Evolutionary conservation across 2,888 invertebrate genomes (phyloP).

Genomic region (Ochropleura plecta): DNA sequence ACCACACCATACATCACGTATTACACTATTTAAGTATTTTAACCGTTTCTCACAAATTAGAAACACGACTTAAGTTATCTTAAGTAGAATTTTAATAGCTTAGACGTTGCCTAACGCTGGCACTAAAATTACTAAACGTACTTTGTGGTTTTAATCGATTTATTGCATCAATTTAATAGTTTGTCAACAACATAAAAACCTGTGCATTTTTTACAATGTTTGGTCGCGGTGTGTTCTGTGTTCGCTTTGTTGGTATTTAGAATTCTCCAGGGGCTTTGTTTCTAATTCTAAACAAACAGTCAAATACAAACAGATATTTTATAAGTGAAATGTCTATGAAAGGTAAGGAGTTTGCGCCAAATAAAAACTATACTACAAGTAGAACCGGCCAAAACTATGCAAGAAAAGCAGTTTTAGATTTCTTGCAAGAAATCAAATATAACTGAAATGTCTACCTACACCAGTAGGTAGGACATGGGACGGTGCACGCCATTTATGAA

Average conservation of each 20-base stretch:
- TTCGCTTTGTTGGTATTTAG: slow-evolving; percentile 1
- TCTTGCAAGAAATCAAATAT: background rate
- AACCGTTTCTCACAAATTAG: slow-evolving; percentile 79
- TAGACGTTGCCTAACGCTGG: slow-evolving; percentile 66
- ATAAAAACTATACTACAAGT: background rate
- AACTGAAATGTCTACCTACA: background rate
- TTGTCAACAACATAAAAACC: slow-evolving; percentile 63
- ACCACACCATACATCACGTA: slow-evolving; percentile 74
- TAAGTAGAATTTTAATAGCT: slow-evolving; percentile 82
- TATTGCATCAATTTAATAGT: slow-evolving; percentile 54
- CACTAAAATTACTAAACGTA: slow-evolving; percentile 60
- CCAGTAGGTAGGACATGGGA: background rate
- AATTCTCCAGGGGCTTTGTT: slow-evolving; percentile 6
- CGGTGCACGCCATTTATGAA: background rate
- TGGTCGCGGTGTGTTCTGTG: slow-evolving; percentile 45
- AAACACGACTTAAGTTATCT: slow-evolving; percentile 82
- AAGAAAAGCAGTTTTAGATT: background rate
- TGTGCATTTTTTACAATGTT: slow-evolving; percentile 41
- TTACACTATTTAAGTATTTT: slow-evolving; percentile 69
- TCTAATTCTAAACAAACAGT: background rate
- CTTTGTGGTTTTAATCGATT: slow-evolving; percentile 59
- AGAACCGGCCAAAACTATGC: background rate
- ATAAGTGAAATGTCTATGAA: background rate
- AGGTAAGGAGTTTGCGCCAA: background rate
- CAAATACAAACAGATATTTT: background rate